A percentile compares a stretch with the other conserved stretches of the same genome.
Evolutionary conservation across 2,888 invertebrate species (phyloP).

Genomic region (Neoaliturus tenellus): DNA sequence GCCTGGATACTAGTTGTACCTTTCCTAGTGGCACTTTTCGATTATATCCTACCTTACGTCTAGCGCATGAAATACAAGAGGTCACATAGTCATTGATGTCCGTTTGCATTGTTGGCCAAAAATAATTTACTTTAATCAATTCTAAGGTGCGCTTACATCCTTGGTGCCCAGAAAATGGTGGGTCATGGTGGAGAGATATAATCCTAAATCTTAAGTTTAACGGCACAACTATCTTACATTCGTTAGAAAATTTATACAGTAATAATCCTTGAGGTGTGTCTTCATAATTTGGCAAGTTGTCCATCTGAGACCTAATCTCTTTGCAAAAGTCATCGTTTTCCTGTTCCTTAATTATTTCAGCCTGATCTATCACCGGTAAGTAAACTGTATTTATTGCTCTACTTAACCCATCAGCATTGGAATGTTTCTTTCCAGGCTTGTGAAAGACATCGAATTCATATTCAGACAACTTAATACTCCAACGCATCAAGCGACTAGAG

Average conservation of each 20-base stretch:
- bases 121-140: constrained; percentile 65
- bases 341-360: too few species aligned
- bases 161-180: constrained; percentile 66
- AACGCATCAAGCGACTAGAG: constrained; percentile 69
- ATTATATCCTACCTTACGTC: constrained; percentile 64
- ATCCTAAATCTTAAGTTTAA: too few species aligned
- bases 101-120: constrained; percentile 69
- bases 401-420: constrained; percentile 29
- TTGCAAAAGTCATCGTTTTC: too few species aligned
- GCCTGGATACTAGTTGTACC: constrained; percentile 65
- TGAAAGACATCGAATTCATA: constrained; percentile 65
- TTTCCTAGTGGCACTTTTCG: constrained; percentile 68
- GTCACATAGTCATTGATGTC: constrained; percentile 68
- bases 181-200: constrained; percentile 66
- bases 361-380: too few species aligned
- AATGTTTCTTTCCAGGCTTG: constrained; percentile 14
- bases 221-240: too few species aligned
- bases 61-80: constrained; percentile 68
- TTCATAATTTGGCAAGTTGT: too few species aligned
- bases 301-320: too few species aligned
- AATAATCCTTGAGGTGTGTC: too few species aligned
- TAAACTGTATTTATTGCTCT: too few species aligned
- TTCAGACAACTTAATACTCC: constrained; percentile 69
- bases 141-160: constrained; percentile 66
- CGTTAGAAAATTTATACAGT: too few species aligned